Evolutionary conservation across 2,797 vertebrate genomes (phyloP).

Genomic region (Halcyon leucocephala): DNA sequence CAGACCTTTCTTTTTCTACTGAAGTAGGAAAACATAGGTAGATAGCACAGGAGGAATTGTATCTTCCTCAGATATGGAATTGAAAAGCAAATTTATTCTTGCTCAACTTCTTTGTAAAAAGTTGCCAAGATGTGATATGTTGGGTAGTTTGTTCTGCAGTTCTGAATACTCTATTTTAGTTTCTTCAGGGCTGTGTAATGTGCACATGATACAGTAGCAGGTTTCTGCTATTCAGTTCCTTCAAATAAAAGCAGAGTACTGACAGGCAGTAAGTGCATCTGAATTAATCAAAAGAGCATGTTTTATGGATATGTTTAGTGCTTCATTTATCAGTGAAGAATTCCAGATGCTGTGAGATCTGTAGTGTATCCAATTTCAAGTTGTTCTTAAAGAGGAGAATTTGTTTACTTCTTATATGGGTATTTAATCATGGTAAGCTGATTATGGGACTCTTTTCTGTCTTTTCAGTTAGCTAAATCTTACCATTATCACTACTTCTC

Average conservation of each 20-base stretch:
- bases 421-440: not conserved
- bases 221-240: not conserved
- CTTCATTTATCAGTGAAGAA: not conserved
- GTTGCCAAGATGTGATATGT: not conserved
- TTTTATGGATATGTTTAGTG: not conserved
- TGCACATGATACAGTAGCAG: rapidly evolving
- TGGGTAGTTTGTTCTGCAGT: not conserved
- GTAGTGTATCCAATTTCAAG: not conserved
- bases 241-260: not conserved
- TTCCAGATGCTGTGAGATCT: not conserved
- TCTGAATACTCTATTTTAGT: not conserved
- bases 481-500: not conserved
- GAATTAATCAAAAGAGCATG: not conserved
- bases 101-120: not conserved
- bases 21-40: not conserved
- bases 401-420: not conserved
- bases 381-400: not conserved
- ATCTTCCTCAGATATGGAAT: not conserved
- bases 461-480: not conserved
- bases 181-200: not conserved
- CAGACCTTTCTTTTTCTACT: not conserved
- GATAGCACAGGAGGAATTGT: not conserved
- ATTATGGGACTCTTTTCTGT: not conserved
- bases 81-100: not conserved
- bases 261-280: not conserved